Evolutionary conservation across 2,113 vertebrate species (phyloP).

Genomic region (Corythoichthys intestinalis): DNA sequence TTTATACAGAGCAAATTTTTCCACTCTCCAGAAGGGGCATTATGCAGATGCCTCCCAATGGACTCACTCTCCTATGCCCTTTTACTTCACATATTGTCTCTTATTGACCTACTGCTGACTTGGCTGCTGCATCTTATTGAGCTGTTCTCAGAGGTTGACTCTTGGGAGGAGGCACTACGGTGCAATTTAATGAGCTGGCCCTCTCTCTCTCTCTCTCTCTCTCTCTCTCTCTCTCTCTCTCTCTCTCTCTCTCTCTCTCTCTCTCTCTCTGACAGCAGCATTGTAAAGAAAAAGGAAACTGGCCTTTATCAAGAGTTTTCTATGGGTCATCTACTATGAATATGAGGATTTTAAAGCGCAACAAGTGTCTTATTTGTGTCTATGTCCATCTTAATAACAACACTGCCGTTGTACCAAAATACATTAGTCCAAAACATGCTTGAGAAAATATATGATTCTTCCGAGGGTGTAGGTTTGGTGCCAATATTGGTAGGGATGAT

Average conservation of each 20-base stretch:
- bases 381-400: not conserved
- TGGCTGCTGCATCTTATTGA: slow-evolving; percentile 35
- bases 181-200: slow-evolving; percentile 32
- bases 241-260: no score
- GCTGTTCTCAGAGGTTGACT: slow-evolving; percentile 14
- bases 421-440: no score
- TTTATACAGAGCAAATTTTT: not conserved
- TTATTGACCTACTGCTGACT: slow-evolving; percentile 39
- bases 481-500: no score
- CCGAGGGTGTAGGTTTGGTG: no score
- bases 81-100: slow-evolving; percentile 27
- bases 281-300: slow-evolving; percentile 11
- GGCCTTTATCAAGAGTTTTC: not conserved
- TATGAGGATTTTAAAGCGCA: not conserved
- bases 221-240: no score
- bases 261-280: slow-evolving; percentile 4
- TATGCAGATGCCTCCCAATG: slow-evolving; percentile 4
- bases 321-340: slow-evolving; percentile 8
- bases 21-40: slow-evolving; percentile 1
- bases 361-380: not conserved
- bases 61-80: slow-evolving; percentile 11
- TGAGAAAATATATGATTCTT: no score
- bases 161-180: slow-evolving; percentile 17
- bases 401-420: not conserved
- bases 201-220: no score